Evolutionary conservation across 2,113 vertebrate genomes (phyloP), one percentile per base, ranked within the genome.

Genomic region (Nyctibius bracteatus): DNA sequence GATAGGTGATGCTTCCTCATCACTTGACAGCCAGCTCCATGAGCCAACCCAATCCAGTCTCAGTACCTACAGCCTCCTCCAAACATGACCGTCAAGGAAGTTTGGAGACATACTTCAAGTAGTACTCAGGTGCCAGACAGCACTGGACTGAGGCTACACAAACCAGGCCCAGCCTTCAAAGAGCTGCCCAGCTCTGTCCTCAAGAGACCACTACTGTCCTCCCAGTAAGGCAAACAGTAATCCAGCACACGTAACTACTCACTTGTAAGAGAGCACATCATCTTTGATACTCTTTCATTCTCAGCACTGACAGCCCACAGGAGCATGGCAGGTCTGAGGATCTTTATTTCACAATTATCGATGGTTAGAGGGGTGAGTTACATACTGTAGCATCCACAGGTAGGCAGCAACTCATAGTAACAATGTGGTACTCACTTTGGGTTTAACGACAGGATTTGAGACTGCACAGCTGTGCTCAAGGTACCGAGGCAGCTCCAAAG

Each of bases 261-360:
- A 23, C 30, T 47, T 65, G 33, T 33, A 46, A 82, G 39, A 74
- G 9, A 72, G 41, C 62, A 83, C 44, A 52, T 52, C 23, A 71
- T 37, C 73, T 85, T 33, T 79, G 72, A 65, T 22, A 77, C 19
- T 63, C 35, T 43, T 68, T 79, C 14, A 22, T 93, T 80, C 72
- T 51, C 68, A 87, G 78, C 57, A 71, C 52, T 66, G 51, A 89
- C 20, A 81, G 68, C 28, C 37, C 88, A 74, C 37, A 68, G 44
- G 14, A 61, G 46, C 46, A 39, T 0, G 35, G 51, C 55, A 86
- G 39, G 31, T 74, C 55, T 58, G 41, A 91, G 41, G 31, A 54
- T 86, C 68, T 97, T 97, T 97, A 97, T 97, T 97, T 94, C 93
- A 97, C 46, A 84, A 52, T 70, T 27, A 81, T 27, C 54, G 68